Percentiles rank a stretch among this genome's conserved stretches.
phyloP scores from a whole-genome alignment of 1,140 invertebrate genomes.

The Alviniconcha marisindica region DNA sequence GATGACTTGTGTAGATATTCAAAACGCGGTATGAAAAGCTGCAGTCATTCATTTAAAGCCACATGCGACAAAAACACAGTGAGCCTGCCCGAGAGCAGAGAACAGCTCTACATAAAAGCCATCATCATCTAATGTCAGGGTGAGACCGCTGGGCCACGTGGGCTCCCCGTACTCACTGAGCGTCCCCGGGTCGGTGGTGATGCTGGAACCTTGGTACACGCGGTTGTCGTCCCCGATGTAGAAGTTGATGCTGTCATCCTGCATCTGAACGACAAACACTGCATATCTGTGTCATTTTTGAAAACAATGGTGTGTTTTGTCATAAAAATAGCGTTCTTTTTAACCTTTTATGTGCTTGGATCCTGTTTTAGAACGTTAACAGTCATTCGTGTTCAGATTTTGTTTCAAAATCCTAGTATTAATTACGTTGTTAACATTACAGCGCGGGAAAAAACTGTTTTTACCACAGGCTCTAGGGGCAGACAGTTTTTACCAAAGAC shows the following conservation, averaged over 20 bases:
- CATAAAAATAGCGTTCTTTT: background rate
- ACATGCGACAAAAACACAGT: background rate
- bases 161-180: background rate
- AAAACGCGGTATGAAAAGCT: background rate
- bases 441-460: background rate
- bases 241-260: background rate
- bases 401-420: too few relatives aligned
- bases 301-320: background rate
- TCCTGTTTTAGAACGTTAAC: too few relatives aligned
- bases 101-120: background rate
- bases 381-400: too few relatives aligned
- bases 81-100: too few relatives aligned
- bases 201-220: background rate
- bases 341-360: too few relatives aligned
- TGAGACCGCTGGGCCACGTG: too few relatives aligned
- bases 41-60: background rate
- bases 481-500: too few relatives aligned
- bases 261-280: background rate
- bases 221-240: slow-evolving; percentile 8
- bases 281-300: too few relatives aligned
- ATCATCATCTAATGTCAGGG: too few relatives aligned
- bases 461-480: too few relatives aligned
- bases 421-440: background rate
- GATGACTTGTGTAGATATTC: background rate
- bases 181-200: background rate